Percentiles rank a stretch among this genome's conserved stretches.
Evolutionary conservation across 2,888 invertebrate genomes (phyloP).

Genomic region (Andrena flavipes): DNA sequence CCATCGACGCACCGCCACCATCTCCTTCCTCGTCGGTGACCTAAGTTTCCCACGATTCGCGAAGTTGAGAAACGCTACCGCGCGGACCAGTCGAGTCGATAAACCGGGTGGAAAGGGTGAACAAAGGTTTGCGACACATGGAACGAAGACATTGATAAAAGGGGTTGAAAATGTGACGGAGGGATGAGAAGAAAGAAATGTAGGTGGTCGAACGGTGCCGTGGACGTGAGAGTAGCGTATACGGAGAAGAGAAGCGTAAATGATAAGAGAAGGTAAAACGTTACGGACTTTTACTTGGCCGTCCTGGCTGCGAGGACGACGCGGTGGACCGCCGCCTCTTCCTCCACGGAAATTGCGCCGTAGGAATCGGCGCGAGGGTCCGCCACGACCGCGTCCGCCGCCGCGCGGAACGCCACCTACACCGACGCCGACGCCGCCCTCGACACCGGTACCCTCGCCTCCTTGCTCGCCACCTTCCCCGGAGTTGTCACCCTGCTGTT

Average conservation of each 20-base stretch:
- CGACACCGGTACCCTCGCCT: conserved; percentile 73
- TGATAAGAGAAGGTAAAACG: not conserved
- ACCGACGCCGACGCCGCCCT: conserved; percentile 78
- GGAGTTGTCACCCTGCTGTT: conserved; percentile 81
- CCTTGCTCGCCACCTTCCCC: conserved; percentile 78
- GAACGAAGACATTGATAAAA: not conserved
- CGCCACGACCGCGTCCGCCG: conserved; percentile 84
- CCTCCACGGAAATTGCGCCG: conserved; percentile 91
- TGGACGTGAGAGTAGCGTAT: not conserved
- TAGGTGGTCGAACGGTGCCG: not conserved
- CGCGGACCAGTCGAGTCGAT: conserved; percentile 6
- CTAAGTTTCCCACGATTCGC: conserved; percentile 47
- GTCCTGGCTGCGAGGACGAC: conserved; percentile 87
- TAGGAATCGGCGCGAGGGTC: conserved; percentile 88
- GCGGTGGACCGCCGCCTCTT: conserved; percentile 86
- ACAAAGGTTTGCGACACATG: too few species aligned
- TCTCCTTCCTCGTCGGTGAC: conserved; percentile 82
- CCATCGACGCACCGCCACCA: conserved; percentile 82
- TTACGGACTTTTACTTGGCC: conserved; percentile 79
- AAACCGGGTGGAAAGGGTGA: not conserved
- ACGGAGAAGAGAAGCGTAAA: not conserved
- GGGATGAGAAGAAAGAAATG: not conserved
- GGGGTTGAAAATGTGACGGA: not conserved
- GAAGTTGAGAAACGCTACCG: not conserved
- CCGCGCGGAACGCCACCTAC: conserved; percentile 76